phyloP scores from a whole-genome alignment of 2,888 invertebrate species.

The Drosophila picticornis region DNA sequence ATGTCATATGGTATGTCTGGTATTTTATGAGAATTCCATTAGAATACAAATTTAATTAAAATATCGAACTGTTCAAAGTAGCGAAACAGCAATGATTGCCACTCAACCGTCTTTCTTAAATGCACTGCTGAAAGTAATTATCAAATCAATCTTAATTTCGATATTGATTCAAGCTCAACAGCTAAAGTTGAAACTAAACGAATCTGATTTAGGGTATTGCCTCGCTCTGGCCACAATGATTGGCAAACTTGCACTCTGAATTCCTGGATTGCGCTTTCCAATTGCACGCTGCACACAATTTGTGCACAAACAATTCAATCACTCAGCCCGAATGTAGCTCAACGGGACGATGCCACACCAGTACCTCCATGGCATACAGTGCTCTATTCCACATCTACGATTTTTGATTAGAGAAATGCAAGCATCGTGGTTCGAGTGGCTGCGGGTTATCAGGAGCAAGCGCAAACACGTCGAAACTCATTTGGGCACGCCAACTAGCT shows the following conservation, averaged over 20 bases:
- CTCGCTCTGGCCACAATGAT: conserved; percentile 46
- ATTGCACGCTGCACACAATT: conserved; percentile 61
- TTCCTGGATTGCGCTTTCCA: conserved; percentile 46
- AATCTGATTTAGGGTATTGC: conserved; percentile 40
- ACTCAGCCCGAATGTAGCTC: conserved; percentile 56
- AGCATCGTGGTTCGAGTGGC: conserved; percentile 59
- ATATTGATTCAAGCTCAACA: conserved; percentile 28
- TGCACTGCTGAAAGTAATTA: conserved; percentile 27
- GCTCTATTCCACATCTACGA: conserved; percentile 58
- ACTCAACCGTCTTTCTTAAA: not conserved
- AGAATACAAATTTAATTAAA: conserved; percentile 9
- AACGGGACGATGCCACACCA: conserved; percentile 26
- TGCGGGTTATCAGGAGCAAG: conserved; percentile 67
- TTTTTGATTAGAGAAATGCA: conserved; percentile 78
- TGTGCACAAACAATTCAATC: conserved; percentile 76
- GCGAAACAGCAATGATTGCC: not conserved
- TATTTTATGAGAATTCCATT: not conserved
- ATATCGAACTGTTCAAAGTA: not conserved
- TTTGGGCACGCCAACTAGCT: conserved; percentile 20
- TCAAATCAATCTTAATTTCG: conserved; percentile 53
- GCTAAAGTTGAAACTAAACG: conserved; percentile 34
- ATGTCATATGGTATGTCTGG: not conserved
- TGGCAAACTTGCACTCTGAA: conserved; percentile 44
- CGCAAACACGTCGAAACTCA: conserved; percentile 50
- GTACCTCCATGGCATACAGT: conserved; percentile 5